Conservation (phyloP, 2,113 vertebrate genomes). For the Sclerurus mexicanus region DNA sequence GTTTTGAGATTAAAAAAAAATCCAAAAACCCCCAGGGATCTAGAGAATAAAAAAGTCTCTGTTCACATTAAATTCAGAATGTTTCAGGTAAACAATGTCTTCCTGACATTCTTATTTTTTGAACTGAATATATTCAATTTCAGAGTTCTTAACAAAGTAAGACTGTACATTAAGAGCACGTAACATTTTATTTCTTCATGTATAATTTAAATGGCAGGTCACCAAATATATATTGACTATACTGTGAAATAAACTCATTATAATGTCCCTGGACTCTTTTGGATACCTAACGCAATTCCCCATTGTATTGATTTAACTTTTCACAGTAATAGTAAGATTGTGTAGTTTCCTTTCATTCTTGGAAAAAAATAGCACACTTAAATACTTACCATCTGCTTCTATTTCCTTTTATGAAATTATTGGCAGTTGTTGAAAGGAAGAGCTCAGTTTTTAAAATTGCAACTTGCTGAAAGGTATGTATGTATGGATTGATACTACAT, state of each 20-base stretch:
- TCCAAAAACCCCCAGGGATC: not conserved
- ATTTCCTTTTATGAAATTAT: not conserved
- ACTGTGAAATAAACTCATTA: not conserved
- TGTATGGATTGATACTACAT: not conserved
- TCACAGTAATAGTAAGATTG: not conserved
- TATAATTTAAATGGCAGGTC: not conserved
- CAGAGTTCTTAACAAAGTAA: not conserved
- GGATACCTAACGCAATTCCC: not conserved
- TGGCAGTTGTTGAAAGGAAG: not conserved
- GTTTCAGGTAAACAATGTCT: not conserved
- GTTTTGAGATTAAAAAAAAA: not conserved
- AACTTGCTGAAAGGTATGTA: not conserved
- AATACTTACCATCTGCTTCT: not conserved
- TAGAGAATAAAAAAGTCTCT: not conserved
- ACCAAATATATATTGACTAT: not conserved
- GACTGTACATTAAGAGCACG: not conserved
- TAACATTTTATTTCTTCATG: not conserved
- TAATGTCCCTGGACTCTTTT: not conserved
- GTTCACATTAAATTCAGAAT: not conserved
- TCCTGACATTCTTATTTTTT: not conserved
- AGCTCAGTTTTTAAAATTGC: not conserved
- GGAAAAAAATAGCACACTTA: not conserved
- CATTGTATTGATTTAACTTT: not conserved
- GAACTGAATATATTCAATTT: not conserved
- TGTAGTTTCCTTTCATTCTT: not conserved